These are phyloP conservation scores for Diorhabda elongata DNA, from an alignment of 1,140 invertebrate genomes.

Conservation along the genomic window DNA sequence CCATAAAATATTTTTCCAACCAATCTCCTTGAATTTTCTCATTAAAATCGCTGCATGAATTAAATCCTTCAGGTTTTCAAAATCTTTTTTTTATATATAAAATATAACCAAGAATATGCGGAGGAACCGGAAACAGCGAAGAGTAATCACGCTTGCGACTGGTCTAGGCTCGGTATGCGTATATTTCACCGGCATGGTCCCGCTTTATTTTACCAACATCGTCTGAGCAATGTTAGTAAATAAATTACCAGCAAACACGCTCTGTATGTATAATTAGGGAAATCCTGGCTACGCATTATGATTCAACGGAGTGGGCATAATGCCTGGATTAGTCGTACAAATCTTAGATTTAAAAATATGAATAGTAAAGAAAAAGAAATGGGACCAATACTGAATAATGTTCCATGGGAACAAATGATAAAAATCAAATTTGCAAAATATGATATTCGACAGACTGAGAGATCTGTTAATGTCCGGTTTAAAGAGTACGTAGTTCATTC, in stretches of 20 bases:
- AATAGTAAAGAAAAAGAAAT: neutral
- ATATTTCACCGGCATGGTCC: too few relatives aligned
- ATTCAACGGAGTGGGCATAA: conserved; percentile 18
- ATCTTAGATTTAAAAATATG: neutral
- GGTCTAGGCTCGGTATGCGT: too few relatives aligned
- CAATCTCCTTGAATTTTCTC: too few relatives aligned
- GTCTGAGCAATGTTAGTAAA: conserved; percentile 18
- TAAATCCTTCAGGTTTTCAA: too few relatives aligned
- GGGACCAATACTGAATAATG: too few relatives aligned
- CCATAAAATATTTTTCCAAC: too few relatives aligned
- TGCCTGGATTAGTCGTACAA: conserved; percentile 2
- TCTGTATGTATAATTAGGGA: conserved; percentile 28
- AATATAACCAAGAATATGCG: neutral
- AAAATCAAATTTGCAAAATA: too few relatives aligned
- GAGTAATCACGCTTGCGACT: conserved; percentile 24
- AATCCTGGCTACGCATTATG: conserved; percentile 17
- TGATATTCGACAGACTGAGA: too few relatives aligned
- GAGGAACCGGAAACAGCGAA: neutral
- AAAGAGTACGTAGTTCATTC: too few relatives aligned
- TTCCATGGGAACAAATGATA: too few relatives aligned
- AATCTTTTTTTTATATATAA: neutral
- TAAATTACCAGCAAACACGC: conserved; percentile 28
- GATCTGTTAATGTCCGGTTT: too few relatives aligned
- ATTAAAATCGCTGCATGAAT: too few relatives aligned
- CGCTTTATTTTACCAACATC: neutral